A percentile compares a stretch with the other conserved stretches of the same genome.
Conservation (phyloP, 2,113 vertebrate species). For the Callocephalon fimbriatum region DNA sequence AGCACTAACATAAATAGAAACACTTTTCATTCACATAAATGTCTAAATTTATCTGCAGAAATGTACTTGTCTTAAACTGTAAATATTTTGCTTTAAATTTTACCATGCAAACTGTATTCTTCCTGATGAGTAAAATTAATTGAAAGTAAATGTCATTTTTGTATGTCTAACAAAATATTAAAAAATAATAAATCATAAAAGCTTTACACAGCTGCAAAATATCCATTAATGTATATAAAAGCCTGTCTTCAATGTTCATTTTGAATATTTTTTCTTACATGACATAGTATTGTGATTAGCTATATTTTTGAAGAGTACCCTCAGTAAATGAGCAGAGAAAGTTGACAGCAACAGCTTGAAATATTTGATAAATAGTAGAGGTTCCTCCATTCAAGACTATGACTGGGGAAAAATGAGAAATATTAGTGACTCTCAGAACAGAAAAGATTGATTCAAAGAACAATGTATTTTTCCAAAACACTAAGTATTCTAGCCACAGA, state of each 20-base stretch:
- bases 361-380: conserved; percentile 57
- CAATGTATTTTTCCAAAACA: neutral
- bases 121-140: neutral
- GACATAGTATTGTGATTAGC: neutral
- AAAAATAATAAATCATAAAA: neutral
- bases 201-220: neutral
- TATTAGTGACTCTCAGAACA: conserved; percentile 60
- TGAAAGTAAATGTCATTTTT: neutral
- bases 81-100: neutral
- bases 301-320: conserved; percentile 1
- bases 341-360: conserved; percentile 49
- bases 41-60: neutral
- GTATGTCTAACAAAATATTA: neutral
- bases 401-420: conserved; percentile 34
- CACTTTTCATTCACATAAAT: neutral
- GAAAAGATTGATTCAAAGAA: conserved; percentile 42
- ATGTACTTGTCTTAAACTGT: neutral
- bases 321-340: conserved; percentile 47
- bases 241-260: neutral
- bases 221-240: neutral
- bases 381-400: conserved; percentile 22
- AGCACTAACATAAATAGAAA: neutral
- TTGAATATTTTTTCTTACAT: conserved; percentile 22
- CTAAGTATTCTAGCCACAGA: neutral
- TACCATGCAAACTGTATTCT: neutral